These are phyloP conservation scores for Tridacna gigas DNA, from an alignment of 2,888 invertebrate genomes.

Conservation along the genomic window DNA sequence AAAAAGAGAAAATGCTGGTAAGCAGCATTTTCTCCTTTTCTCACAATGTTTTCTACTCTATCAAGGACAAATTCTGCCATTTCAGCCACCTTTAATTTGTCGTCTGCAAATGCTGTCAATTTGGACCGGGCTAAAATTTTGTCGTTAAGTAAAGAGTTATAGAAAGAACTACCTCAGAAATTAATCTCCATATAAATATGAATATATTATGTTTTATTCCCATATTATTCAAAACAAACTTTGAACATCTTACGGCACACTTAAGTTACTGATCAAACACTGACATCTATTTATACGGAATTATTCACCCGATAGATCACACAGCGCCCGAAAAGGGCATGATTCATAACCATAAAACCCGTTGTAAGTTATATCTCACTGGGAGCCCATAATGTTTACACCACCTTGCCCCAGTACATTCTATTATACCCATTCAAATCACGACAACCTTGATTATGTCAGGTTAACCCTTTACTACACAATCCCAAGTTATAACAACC, in stretches of 20 bases:
- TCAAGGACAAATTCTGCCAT: too few relatives aligned
- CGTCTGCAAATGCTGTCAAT: too few relatives aligned
- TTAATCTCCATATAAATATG: background rate
- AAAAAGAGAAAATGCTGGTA: too few relatives aligned
- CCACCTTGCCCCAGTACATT: conserved; percentile 1
- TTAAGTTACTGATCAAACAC: background rate
- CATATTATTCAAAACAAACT: background rate
- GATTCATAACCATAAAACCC: background rate
- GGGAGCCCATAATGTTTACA: conserved; percentile 8
- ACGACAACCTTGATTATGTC: conserved; percentile 7
- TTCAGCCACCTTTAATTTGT: too few relatives aligned
- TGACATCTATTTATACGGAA: conserved; percentile 17
- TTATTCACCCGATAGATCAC: conserved; percentile 21
- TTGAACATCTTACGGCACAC: conserved; percentile 5
- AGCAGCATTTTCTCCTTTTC: too few relatives aligned
- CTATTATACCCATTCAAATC: conserved; percentile 10
- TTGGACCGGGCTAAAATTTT: too few relatives aligned
- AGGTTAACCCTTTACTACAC: too few relatives aligned
- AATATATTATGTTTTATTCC: too few relatives aligned
- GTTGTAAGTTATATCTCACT: background rate
- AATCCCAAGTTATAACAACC: too few relatives aligned
- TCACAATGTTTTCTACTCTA: too few relatives aligned
- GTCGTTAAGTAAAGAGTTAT: too few relatives aligned
- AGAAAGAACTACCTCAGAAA: background rate
- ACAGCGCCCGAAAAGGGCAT: conserved; percentile 4